Conservation (phyloP, 2,113 vertebrate genomes). For the Sturnus vulgaris region DNA sequence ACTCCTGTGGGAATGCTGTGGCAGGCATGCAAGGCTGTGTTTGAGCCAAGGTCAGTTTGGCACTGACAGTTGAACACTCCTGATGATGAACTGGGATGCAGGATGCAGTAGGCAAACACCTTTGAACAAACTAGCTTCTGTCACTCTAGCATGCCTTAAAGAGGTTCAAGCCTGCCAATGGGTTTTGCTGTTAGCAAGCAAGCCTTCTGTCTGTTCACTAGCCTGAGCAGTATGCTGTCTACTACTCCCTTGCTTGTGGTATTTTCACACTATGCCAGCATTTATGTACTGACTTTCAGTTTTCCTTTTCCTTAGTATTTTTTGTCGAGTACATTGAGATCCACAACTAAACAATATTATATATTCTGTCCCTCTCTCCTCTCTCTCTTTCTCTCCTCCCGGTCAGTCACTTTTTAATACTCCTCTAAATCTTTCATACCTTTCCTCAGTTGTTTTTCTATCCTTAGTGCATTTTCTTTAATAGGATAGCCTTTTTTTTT, state of each 20-base stretch:
- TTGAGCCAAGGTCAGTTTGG: background rate
- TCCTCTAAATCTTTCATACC: background rate
- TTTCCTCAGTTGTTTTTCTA: background rate
- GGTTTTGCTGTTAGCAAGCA: background rate
- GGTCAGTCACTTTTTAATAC: background rate
- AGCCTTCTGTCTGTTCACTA: background rate
- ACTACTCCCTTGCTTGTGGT: background rate
- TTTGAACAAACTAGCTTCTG: background rate
- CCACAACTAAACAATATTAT: background rate
- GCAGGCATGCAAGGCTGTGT: accelerated
- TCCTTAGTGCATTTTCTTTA: background rate
- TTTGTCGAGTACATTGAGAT: background rate
- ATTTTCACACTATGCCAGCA: background rate
- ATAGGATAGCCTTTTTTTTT: background rate
- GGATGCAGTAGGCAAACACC: background rate
- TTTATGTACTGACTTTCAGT: background rate
- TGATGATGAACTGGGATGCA: background rate
- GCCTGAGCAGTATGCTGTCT: background rate
- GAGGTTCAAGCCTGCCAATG: background rate
- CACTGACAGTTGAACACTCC: background rate
- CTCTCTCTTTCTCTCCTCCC: background rate
- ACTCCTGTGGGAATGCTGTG: background rate
- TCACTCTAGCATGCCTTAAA: background rate
- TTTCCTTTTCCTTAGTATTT: background rate
- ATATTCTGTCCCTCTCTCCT: background rate